A percentile compares a stretch with the other conserved stretches of the same genome.
Evolutionary conservation across 2,888 invertebrate genomes (phyloP).

Genomic region (Dioctria rufipes): DNA sequence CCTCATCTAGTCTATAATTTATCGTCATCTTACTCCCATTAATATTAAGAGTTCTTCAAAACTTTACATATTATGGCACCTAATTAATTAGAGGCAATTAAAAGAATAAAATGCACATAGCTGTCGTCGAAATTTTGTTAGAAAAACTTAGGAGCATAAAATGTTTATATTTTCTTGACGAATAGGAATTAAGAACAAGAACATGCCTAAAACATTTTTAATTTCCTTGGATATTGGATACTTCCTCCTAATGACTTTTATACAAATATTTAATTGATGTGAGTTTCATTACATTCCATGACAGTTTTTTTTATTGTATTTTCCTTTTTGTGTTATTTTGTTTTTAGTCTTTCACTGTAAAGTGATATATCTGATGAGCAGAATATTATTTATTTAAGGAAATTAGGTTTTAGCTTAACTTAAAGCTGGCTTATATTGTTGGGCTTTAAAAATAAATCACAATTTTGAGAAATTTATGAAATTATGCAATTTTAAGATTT

Average conservation of each 20-base stretch:
- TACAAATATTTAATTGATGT: neutral
- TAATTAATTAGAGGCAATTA: neutral
- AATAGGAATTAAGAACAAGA: neutral
- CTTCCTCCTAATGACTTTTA: neutral
- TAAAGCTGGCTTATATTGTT: neutral
- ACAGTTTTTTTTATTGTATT: constrained; percentile 13
- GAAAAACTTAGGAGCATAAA: neutral
- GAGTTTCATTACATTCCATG: constrained; percentile 28
- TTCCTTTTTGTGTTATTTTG: neutral
- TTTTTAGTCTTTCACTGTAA: constrained; percentile 19
- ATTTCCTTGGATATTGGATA: neutral
- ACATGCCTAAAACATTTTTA: neutral
- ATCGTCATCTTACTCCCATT: too few species aligned
- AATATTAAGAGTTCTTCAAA: too few species aligned
- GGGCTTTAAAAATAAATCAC: neutral
- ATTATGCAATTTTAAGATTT: constrained; percentile 1
- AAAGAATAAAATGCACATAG: too few species aligned
- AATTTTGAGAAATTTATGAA: neutral
- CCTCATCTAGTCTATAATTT: neutral
- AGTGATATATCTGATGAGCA: neutral
- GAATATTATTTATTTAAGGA: constrained; percentile 26
- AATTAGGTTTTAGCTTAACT: neutral
- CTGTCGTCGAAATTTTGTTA: neutral
- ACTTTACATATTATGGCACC: neutral
- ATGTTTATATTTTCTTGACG: too few species aligned